These are phyloP conservation scores for Trissolcus basalis DNA, from an alignment of 1,140 invertebrate genomes.

Conservation along the genomic window DNA sequence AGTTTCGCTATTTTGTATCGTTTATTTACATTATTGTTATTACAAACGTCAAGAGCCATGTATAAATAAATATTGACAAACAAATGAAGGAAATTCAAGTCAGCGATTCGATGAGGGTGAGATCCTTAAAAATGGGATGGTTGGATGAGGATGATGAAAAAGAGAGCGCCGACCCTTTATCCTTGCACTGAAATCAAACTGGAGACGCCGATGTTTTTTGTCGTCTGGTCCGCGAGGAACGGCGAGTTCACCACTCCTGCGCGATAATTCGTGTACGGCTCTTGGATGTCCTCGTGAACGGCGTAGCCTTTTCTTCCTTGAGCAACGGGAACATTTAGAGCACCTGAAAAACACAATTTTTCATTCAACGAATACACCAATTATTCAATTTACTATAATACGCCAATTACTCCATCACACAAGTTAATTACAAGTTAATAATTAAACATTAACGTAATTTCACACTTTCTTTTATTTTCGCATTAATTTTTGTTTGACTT, in stretches of 20 bases:
- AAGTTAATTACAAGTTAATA: no score
- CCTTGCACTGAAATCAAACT: slow-evolving; percentile 50
- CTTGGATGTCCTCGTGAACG: slow-evolving; percentile 27
- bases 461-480: no score
- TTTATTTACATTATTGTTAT: slow-evolving; percentile 42
- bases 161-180: slow-evolving; percentile 1
- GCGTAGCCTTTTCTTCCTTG: slow-evolving; percentile 30
- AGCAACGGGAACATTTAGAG: slow-evolving; percentile 8
- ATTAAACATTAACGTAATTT: no score
- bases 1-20: slow-evolving; percentile 18
- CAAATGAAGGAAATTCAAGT: slow-evolving; percentile 16
- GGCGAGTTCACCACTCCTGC: slow-evolving; percentile 15
- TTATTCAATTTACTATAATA: no score
- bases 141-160: neutral
- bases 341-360: slow-evolving; percentile 15
- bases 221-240: slow-evolving; percentile 21
- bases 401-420: no score
- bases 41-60: neutral
- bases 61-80: slow-evolving; percentile 28
- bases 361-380: no score
- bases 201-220: slow-evolving; percentile 37
- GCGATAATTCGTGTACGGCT: slow-evolving; percentile 7
- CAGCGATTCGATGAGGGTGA: slow-evolving; percentile 14
- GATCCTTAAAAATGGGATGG: slow-evolving; percentile 23
- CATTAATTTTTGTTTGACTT: no score